Evolutionary conservation across 2,797 vertebrate genomes (phyloP).

Genomic region (Sebastes kiyomatsui): DNA sequence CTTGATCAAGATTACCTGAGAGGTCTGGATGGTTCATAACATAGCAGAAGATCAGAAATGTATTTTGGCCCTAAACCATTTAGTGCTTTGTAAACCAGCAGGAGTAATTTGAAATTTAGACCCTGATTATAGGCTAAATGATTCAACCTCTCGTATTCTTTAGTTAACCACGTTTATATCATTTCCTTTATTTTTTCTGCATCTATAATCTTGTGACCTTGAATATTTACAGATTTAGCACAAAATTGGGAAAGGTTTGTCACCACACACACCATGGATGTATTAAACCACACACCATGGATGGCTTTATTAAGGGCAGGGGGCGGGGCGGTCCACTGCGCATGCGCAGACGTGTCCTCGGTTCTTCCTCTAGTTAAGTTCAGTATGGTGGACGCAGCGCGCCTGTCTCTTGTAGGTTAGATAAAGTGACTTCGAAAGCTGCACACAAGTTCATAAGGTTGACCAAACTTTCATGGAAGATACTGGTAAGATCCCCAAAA

Average conservation of each 20-base stretch:
- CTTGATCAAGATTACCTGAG: no score
- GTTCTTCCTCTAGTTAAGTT: constrained; percentile 44
- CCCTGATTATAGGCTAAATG: neutral
- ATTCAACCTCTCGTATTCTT: neutral
- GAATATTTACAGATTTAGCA: neutral
- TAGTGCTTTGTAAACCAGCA: no score
- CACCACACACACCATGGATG: no score
- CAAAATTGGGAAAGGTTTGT: neutral
- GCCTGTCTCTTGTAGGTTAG: constrained; percentile 42
- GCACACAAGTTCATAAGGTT: neutral
- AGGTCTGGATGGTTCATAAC: no score
- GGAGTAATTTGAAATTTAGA: no score
- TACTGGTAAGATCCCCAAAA: constrained; percentile 68
- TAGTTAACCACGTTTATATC: neutral
- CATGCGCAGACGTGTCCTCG: constrained; percentile 45
- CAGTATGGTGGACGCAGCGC: constrained; percentile 65
- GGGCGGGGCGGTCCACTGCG: neutral
- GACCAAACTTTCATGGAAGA: constrained; percentile 71
- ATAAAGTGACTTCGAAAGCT: constrained; percentile 58
- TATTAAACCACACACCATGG: no score
- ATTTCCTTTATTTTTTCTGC: neutral
- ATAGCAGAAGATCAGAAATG: no score
- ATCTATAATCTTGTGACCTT: neutral
- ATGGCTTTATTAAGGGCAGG: no score
- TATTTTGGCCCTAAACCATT: no score